phyloP scores from a whole-genome alignment of 2,113 vertebrate genomes.

The Deroptyus accipitrinus region DNA sequence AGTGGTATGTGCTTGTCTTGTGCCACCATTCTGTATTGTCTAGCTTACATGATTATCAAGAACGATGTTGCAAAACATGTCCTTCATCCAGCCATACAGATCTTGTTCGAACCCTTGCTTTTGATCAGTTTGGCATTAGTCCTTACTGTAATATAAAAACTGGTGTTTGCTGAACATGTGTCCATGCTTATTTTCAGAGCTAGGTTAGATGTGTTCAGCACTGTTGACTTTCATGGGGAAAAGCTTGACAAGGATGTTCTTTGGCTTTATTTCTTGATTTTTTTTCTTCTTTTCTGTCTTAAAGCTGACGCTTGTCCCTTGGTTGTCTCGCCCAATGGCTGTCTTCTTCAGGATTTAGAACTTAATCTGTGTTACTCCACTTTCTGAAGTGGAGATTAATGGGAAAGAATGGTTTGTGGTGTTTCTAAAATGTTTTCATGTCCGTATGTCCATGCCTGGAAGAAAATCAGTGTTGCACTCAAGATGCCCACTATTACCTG shows the following conservation, averaged over 20 bases:
- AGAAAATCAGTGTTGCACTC: not conserved
- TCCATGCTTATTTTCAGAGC: not conserved
- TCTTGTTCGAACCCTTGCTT: not conserved
- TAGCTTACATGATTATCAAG: not conserved
- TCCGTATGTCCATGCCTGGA: not conserved
- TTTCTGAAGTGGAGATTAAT: not conserved
- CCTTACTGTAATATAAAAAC: not conserved
- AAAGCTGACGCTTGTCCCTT: not conserved
- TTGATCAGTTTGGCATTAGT: not conserved
- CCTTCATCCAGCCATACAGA: not conserved
- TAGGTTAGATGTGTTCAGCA: not conserved
- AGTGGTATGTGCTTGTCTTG: not conserved
- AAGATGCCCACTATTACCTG: not conserved
- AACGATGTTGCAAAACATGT: not conserved
- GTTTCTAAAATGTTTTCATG: not conserved
- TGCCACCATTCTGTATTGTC: not conserved
- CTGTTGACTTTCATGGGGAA: not conserved
- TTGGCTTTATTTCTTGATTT: not conserved
- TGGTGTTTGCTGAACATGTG: not conserved
- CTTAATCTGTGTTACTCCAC: not conserved
- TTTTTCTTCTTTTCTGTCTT: rapidly evolving
- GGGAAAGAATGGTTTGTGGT: not conserved
- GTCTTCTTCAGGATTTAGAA: not conserved
- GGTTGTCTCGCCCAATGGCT: not conserved
- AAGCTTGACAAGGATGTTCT: not conserved